These are phyloP conservation scores for Lepidocyrtinus sp. DNA, from an alignment of 2,888 invertebrate genomes.

Conservation along the genomic window DNA sequence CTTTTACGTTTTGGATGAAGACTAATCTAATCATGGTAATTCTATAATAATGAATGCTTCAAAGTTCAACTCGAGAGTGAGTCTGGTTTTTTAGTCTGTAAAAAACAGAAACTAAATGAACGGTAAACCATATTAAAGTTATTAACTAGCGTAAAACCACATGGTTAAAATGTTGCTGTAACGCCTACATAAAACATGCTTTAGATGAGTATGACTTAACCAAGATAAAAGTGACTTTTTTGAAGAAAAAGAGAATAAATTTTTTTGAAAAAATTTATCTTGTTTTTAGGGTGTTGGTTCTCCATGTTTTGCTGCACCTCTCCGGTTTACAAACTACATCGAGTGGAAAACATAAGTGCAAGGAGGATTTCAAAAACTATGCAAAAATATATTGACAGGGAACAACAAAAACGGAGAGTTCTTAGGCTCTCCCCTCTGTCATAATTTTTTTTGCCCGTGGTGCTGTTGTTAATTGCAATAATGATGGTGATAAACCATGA, in stretches of 20 bases:
- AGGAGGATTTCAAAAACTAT: neutral
- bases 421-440: too few species aligned
- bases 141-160: too few species aligned
- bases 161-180: neutral
- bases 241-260: too few species aligned
- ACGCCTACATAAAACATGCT: neutral
- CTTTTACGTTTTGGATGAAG: too few species aligned
- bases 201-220: too few species aligned
- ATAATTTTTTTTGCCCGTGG: neutral
- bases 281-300: neutral
- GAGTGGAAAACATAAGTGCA: neutral
- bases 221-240: too few species aligned
- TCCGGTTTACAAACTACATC: too few species aligned
- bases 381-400: neutral
- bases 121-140: too few species aligned
- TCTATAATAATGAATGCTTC: too few species aligned
- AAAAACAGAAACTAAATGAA: neutral
- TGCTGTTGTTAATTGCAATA: slow-evolving; percentile 14
- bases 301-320: too few species aligned
- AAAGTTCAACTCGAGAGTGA: neutral
- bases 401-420: neutral
- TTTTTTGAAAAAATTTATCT: too few species aligned
- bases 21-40: too few species aligned
- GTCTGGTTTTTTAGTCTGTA: neutral
- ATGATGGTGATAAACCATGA: slow-evolving; percentile 45